A percentile compares a stretch with the other conserved stretches of the same genome.
Evolutionary conservation across 2,113 vertebrate genomes (phyloP).

Genomic region (Lates calcarifer): DNA sequence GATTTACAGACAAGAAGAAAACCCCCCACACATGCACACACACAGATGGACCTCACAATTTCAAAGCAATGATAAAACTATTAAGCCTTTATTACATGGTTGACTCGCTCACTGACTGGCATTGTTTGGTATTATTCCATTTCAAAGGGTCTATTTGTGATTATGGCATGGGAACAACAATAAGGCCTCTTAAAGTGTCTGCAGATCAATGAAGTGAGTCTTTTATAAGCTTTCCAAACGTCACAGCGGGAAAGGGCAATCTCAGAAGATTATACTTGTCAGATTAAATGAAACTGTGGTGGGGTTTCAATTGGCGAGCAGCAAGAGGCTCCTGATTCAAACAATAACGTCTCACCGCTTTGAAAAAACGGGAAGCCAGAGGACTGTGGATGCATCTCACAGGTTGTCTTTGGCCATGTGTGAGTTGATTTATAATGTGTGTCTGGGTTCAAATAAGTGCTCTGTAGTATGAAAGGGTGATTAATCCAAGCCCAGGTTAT

Average conservation of each 20-base stretch:
- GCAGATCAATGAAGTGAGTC: slow-evolving; percentile 71
- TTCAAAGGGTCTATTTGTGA: slow-evolving; percentile 58
- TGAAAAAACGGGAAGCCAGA: slow-evolving; percentile 21
- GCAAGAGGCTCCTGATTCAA: slow-evolving; percentile 17
- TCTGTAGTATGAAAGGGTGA: slow-evolving; percentile 15
- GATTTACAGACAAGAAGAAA: slow-evolving; percentile 27
- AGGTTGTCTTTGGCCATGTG: background rate
- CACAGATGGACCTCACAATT: slow-evolving; percentile 17
- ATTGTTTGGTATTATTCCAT: slow-evolving; percentile 66
- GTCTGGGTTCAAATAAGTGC: slow-evolving; percentile 14
- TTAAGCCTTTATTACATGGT: slow-evolving; percentile 43
- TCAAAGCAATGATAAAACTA: slow-evolving; percentile 46
- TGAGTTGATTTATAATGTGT: slow-evolving; percentile 9
- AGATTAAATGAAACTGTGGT: slow-evolving; percentile 67
- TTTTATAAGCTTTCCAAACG: slow-evolving; percentile 70
- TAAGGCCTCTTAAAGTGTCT: slow-evolving; percentile 55
- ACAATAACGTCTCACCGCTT: slow-evolving; percentile 26
- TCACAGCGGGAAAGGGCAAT: slow-evolving; percentile 64
- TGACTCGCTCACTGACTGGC: slow-evolving; percentile 47
- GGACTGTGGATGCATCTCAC: background rate
- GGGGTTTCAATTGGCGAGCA: slow-evolving; percentile 49
- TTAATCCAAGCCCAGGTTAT: slow-evolving; percentile 45
- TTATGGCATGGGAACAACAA: slow-evolving; percentile 50
- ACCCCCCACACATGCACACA: background rate
- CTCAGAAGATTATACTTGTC: slow-evolving; percentile 70